Evolutionary conservation across 2,888 invertebrate genomes (phyloP), one percentile per base, ranked within the genome.

Genomic region (Meloe dianella): DNA sequence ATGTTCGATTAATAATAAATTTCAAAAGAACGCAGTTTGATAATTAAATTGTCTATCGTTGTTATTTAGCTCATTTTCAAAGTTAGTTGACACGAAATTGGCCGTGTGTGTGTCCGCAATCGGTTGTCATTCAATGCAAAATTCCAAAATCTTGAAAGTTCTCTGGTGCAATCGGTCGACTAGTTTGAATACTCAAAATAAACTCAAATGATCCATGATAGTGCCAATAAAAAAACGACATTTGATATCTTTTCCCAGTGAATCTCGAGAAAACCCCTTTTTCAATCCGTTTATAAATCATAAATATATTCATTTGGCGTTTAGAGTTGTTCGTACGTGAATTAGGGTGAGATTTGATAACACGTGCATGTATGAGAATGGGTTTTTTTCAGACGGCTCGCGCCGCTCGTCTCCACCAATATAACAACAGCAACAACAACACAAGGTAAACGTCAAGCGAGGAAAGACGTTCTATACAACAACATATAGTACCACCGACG

Each of bases 351-450:
- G 70, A 74, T 78, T 78, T 78, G 73, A 69, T 78, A 75, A 74
- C 79, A 78, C 79, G 78, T 79, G 79, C 78, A 75, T 64, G 68
- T 71, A 67, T 68, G 75, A 77, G 74, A 75, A 75, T 75, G 70
- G 71, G 74, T 74, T 77, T 78, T 78, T 78, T 78, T 76, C 72
- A 70, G 73, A 71, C 75, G 76, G 77, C 77, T 75, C 77, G 76
- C 75, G 76, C 74, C 74, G 70, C 68, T 72, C 71, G 73, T 63
- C 71, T 20, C 20, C 60, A 47, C 7, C 47, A 20, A 47, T 9
- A 47, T 9, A 38, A 38, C 38, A 38, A 38, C 38, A 38, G 14
- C 38, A 22, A 51, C 22, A 51, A 47, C 47, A 51, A 22, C 22
- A 54, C 54, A 27, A 54, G 54, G 54, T 54, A 27, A 27, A 54